These are phyloP conservation scores for Pyrochroa serraticornis DNA, from an alignment of 2,888 invertebrate genomes.

Conservation along the genomic window DNA sequence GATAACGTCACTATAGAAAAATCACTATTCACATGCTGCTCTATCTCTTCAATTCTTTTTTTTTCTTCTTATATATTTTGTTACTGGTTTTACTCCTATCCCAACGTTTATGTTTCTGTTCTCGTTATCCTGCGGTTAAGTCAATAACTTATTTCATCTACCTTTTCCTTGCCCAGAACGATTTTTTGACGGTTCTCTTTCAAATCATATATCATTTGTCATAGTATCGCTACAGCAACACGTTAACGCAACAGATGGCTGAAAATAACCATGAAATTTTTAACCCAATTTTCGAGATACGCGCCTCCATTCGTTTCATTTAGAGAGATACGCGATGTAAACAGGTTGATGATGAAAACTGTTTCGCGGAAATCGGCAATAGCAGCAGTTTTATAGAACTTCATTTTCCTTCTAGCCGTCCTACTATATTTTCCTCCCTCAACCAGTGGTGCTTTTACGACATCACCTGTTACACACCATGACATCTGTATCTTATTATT, in stretches of 20 bases:
- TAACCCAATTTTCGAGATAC: too few relatives aligned
- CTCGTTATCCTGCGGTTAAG: neutral
- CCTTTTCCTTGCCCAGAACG: constrained; percentile 9
- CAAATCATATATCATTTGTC: neutral
- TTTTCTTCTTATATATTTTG: constrained; percentile 20
- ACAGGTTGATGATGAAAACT: too few relatives aligned
- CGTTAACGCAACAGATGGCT: constrained; percentile 9
- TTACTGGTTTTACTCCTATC: neutral
- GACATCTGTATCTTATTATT: too few relatives aligned
- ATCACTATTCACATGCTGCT: constrained; percentile 26
- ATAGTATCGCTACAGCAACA: neutral
- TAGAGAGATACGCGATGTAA: too few relatives aligned
- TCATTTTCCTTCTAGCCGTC: too few relatives aligned
- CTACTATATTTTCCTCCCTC: too few relatives aligned
- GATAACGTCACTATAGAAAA: constrained; percentile 26
- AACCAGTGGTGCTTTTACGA: too few relatives aligned
- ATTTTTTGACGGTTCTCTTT: neutral
- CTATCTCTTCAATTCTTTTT: constrained; percentile 16
- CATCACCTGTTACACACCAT: too few relatives aligned
- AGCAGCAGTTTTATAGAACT: too few relatives aligned
- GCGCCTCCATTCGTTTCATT: too few relatives aligned
- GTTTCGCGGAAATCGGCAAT: too few relatives aligned
- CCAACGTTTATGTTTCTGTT: neutral
- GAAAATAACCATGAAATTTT: neutral
- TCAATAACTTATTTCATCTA: neutral